Evolutionary conservation across 92 coral and sea anemone species (phyloP).

Genomic region (Zoanthus solanderi): DNA sequence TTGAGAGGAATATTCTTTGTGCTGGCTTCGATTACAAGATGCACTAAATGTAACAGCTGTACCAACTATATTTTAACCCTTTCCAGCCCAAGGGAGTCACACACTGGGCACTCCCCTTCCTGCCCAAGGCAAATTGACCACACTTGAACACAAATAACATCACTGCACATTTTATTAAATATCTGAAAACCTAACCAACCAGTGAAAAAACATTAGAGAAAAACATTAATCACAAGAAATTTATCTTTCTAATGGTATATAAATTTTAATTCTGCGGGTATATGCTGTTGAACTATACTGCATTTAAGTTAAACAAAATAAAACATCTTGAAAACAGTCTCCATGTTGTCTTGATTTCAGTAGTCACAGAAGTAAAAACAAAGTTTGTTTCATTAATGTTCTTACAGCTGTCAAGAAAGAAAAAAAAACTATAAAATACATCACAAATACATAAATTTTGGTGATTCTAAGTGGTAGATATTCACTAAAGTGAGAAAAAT

Average conservation of each 20-base stretch:
- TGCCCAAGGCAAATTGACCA: slow-evolving; percentile 13
- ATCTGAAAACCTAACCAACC: not conserved
- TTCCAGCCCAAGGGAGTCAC: slow-evolving; percentile 18
- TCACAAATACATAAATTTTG: slow-evolving; percentile 5
- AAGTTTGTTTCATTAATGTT: slow-evolving; percentile 11
- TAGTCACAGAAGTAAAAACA: slow-evolving; percentile 19
- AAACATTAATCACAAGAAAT: not conserved
- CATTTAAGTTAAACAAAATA: not conserved
- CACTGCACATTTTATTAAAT: slow-evolving; percentile 9
- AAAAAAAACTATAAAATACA: slow-evolving; percentile 2
- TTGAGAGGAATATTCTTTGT: too few relatives aligned
- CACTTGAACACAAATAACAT: slow-evolving; percentile 3
- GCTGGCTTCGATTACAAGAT: too few relatives aligned
- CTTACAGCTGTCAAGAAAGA: slow-evolving; percentile 4
- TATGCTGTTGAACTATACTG: slow-evolving; percentile 12
- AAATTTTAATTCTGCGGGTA: slow-evolving; percentile 1
- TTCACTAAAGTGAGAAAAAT: not conserved
- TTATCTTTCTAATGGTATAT: not conserved
- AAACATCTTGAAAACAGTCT: slow-evolving; percentile 21
- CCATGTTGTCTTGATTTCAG: slow-evolving; percentile 4
- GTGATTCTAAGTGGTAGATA: slow-evolving; percentile 12
- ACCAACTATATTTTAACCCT: not conserved
- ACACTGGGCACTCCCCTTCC: not conserved
- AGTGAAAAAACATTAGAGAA: not conserved
- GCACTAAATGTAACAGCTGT: too few relatives aligned